Percentiles rank a stretch among this genome's conserved stretches.
Evolutionary conservation across 2,113 vertebrate species (phyloP).

Genomic region (Hippocampus zosterae): DNA sequence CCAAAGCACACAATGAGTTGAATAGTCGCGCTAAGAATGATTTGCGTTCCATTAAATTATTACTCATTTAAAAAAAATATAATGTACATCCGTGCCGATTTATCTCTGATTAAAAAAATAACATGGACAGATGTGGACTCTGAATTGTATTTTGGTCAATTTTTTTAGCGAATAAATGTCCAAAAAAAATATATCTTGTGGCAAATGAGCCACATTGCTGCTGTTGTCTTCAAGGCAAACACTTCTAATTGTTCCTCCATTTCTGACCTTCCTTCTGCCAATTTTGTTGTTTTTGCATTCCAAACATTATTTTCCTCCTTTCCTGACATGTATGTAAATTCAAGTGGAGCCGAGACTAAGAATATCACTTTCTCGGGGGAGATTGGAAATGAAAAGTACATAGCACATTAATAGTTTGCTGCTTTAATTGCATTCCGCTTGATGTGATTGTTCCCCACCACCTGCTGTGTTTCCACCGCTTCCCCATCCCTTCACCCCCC

Average conservation of each 20-base stretch:
- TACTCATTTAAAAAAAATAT: too few relatives aligned
- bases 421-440: slow-evolving; percentile 15
- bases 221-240: background rate
- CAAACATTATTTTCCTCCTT: background rate
- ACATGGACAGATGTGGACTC: too few relatives aligned
- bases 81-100: too few relatives aligned
- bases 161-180: background rate
- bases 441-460: slow-evolving; percentile 22
- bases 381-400: slow-evolving; percentile 3
- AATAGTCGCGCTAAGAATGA: too few relatives aligned
- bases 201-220: background rate
- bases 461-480: background rate
- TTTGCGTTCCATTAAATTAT: too few relatives aligned
- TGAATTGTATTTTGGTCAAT: too few relatives aligned
- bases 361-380: background rate
- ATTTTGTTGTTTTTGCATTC: background rate
- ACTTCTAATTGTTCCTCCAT: background rate
- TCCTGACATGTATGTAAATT: background rate
- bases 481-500: too few relatives aligned
- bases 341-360: background rate
- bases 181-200: background rate
- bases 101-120: too few relatives aligned
- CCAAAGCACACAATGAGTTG: too few relatives aligned
- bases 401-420: background rate
- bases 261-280: background rate